Percentiles rank a stretch among this genome's conserved stretches.
These are phyloP conservation scores for Azorinus chamasolen DNA, from an alignment of 2,888 invertebrate genomes.

Conservation along the genomic window DNA sequence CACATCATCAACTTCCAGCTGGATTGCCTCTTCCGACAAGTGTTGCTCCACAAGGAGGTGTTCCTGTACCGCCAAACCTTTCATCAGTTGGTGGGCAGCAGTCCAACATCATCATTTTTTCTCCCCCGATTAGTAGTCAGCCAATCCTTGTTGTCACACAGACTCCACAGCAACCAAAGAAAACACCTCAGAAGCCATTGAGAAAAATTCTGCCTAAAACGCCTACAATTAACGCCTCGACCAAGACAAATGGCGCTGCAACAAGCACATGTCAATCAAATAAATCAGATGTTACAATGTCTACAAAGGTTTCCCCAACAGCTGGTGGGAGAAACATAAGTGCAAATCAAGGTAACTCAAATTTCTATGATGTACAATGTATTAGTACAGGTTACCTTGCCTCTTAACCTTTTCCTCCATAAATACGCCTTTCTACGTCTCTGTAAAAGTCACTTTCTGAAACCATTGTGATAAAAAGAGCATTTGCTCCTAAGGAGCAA, in stretches of 20 bases:
- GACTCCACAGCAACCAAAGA: constrained; percentile 15
- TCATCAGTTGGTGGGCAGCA: constrained; percentile 8
- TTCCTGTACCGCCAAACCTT: no score
- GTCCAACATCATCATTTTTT: constrained; percentile 45
- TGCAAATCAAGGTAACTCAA: no score
- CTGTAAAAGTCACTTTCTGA: no score
- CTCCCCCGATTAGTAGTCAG: constrained; percentile 9
- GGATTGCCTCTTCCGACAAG: not conserved
- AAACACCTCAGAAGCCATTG: constrained; percentile 23
- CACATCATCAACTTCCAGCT: constrained; percentile 6
- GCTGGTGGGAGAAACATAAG: not conserved
- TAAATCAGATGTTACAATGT: constrained; percentile 7
- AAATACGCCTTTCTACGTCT: no score
- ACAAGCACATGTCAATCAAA: constrained; percentile 9
- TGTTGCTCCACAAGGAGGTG: no score
- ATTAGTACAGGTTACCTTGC: no score
- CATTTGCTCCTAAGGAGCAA: no score
- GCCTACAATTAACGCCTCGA: constrained; percentile 1
- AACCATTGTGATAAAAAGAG: no score
- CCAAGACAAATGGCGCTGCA: not conserved
- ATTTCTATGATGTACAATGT: no score
- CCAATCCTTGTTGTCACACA: constrained; percentile 31
- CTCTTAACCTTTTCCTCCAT: no score
- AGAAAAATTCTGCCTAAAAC: constrained; percentile 58
- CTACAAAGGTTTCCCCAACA: not conserved